Percentiles rank a stretch among this genome's conserved stretches.
Conservation (phyloP, 2,113 vertebrate species). For the Anarhynchus alexandrinus region DNA sequence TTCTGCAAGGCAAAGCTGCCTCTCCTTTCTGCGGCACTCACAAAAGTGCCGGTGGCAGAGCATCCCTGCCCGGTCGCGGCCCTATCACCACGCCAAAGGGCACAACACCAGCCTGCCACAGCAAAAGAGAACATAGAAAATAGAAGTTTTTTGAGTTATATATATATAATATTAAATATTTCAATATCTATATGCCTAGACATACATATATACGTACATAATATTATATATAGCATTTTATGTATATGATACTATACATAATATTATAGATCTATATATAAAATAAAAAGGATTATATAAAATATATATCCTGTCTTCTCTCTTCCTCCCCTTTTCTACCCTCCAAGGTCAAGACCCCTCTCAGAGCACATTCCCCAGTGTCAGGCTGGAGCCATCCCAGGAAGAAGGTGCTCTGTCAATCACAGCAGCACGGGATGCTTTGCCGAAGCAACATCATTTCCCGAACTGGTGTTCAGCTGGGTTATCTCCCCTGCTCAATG, state of each 20-base stretch:
- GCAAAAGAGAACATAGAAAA: neutral
- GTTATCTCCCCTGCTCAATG: neutral
- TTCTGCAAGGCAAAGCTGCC: neutral
- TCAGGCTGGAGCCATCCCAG: neutral
- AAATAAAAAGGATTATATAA: neutral
- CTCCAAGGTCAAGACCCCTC: neutral
- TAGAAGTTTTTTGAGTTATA: neutral
- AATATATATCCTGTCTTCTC: neutral
- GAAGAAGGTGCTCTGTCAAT: neutral
- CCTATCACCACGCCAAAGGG: neutral
- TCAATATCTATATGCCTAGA: neutral
- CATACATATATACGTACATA: too few relatives aligned
- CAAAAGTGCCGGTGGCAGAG: fast-evolving
- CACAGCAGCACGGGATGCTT: neutral
- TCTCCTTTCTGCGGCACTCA: neutral
- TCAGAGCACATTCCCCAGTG: neutral
- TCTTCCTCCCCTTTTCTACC: neutral
- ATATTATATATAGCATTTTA: too few relatives aligned
- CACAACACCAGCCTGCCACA: neutral
- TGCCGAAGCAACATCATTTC: neutral
- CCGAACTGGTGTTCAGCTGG: neutral
- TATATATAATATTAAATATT: neutral
- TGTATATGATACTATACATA: neutral
- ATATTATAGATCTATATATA: neutral
- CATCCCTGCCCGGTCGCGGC: neutral